These are phyloP conservation scores for Poecilia picta DNA, from an alignment of 2,797 vertebrate genomes.

Conservation along the genomic window DNA sequence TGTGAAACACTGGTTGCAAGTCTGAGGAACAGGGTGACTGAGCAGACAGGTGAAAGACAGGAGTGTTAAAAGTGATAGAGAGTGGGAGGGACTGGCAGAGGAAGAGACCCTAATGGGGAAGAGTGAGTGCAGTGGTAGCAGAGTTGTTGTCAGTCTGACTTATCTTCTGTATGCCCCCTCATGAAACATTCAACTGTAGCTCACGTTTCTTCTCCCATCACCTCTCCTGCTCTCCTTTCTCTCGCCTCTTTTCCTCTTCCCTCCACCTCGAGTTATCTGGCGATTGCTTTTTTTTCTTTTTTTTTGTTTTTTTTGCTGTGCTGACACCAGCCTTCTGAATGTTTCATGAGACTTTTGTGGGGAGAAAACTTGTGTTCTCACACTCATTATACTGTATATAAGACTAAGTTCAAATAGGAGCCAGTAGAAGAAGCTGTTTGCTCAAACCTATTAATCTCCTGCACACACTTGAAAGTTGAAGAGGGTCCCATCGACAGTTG, in stretches of 20 bases:
- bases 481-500: constrained; percentile 19
- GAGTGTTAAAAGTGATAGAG: constrained; percentile 61
- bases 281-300: constrained; percentile 57
- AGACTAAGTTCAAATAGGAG: constrained; percentile 57
- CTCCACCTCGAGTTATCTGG: constrained; percentile 69
- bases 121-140: constrained; percentile 60
- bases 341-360: constrained; percentile 67
- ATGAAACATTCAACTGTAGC: constrained; percentile 78
- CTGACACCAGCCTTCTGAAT: constrained; percentile 69
- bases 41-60: constrained; percentile 72
- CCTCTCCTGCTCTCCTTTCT: constrained; percentile 50
- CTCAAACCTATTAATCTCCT: constrained; percentile 45
- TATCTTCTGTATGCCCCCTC: constrained; percentile 73
- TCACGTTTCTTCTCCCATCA: constrained; percentile 59
- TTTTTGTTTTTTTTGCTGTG: constrained; percentile 52
- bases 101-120: constrained; percentile 68
- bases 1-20: constrained; percentile 58
- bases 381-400: constrained; percentile 69
- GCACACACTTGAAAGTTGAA: constrained; percentile 38
- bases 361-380: constrained; percentile 32
- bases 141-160: constrained; percentile 74
- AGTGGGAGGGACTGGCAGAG: constrained; percentile 57
- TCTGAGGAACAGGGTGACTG: constrained; percentile 43
- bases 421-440: constrained; percentile 49
- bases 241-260: constrained; percentile 45